A percentile compares a stretch with the other conserved stretches of the same genome.
These are phyloP conservation scores for Alloplasta piceator DNA, from an alignment of 2,888 invertebrate genomes.

Conservation along the genomic window DNA sequence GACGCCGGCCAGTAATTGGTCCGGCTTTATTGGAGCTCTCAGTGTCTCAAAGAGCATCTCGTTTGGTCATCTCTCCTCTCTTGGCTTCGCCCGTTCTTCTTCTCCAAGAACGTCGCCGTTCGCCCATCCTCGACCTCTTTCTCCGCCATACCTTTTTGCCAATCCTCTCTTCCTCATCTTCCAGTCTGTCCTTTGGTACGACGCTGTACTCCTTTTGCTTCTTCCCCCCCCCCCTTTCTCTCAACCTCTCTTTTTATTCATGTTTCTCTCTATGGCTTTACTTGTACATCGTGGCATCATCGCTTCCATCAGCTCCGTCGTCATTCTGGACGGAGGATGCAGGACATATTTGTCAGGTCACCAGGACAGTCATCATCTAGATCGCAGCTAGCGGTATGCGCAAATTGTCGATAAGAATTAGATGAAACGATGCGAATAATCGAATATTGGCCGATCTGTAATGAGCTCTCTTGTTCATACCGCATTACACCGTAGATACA, in stretches of 20 bases:
- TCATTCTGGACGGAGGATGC: constrained; percentile 59
- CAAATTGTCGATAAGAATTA: constrained; percentile 1
- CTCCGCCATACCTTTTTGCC: constrained; percentile 57
- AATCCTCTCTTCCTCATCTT: constrained; percentile 65
- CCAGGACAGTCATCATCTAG: background rate
- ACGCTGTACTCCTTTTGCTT: constrained; percentile 63
- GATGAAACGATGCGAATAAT: constrained; percentile 7
- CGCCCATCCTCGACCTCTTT: constrained; percentile 57
- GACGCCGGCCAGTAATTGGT: constrained; percentile 83
- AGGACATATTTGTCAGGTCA: background rate
- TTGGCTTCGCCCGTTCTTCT: constrained; percentile 58
- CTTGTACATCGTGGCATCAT: constrained; percentile 60
- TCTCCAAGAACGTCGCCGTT: constrained; percentile 18
- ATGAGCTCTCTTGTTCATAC: background rate
- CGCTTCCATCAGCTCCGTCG: constrained; percentile 64
- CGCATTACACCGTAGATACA: no score
- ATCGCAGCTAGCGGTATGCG: constrained; percentile 4
- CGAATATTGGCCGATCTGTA: background rate
- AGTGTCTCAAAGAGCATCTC: constrained; percentile 83
- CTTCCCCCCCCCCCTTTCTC: constrained; percentile 68
- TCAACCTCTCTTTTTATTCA: constrained; percentile 64
- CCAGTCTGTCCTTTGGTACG: constrained; percentile 51
- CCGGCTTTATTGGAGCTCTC: constrained; percentile 83
- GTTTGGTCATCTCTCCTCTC: constrained; percentile 81
- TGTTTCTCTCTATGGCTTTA: constrained; percentile 59